Evolutionary conservation across 2,113 vertebrate species (phyloP), one percentile per base, ranked within the genome.

Genomic region (Tragelaphus buxtoni): DNA sequence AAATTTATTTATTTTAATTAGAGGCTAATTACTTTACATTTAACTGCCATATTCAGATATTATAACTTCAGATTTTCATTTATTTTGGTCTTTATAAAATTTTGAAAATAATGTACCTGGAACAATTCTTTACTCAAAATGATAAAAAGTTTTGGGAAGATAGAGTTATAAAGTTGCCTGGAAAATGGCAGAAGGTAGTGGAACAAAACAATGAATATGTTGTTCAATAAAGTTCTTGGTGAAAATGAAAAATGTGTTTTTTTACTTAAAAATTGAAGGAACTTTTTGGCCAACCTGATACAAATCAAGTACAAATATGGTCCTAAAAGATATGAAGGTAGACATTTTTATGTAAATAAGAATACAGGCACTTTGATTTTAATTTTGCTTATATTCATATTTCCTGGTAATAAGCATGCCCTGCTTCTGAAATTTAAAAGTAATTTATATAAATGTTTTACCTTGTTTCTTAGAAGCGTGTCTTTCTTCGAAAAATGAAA

Each of bases 401-500:
- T 88, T 92, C 91, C 32, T 72, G 24, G 28, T 61, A 94, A 85
- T 18, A 88, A 87, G 14, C 22, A 97, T 6, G 35, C 0, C 39
- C 2, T 42, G 16, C 11, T 86, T 94, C 77, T 96, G 58, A 95
- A 88, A 91, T 87, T 63, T 14, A 76, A 84, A 93, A 95, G 13
- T 90, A 88, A 51, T 65, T 94, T 63, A 58, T 85, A 28, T 92
- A 14, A 92, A 77, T 74, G 26, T 92, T 95, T 98, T 98, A 99
- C 99, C 98, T 98, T 98, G 39, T 97, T 97, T 74, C 88, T 98
- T 26, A 95, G 17, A 69, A 35, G 20, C 0, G 0, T 56, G 53
- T 35, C 92, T 84, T 98, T 97, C 53, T 95, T 97, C 7, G 63
- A 96, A 90, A 89, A 97, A 69, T 32, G 22, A 96, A 95, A 69